Percentiles rank a stretch among this genome's conserved stretches.
Conservation (phyloP, 2,113 vertebrate genomes). For the Bothrops jararaca region DNA sequence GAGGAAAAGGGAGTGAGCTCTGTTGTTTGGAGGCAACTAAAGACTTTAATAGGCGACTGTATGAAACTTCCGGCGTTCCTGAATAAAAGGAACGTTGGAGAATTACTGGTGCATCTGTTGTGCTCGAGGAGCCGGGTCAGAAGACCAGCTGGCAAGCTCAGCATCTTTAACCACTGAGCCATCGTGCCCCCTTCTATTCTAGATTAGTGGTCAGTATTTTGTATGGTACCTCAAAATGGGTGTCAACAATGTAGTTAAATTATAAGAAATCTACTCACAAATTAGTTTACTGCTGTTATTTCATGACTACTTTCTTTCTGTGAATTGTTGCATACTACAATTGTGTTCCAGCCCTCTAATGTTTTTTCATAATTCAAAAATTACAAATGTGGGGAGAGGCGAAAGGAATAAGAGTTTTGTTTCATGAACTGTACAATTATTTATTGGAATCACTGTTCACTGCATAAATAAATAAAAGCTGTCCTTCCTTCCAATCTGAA, state of each 20-base stretch:
- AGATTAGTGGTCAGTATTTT: background rate
- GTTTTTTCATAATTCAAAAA: conserved; percentile 42
- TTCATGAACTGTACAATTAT: conserved; percentile 20
- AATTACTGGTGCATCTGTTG: too few species aligned
- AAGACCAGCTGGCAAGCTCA: background rate
- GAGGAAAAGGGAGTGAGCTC: too few species aligned
- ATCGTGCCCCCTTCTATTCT: background rate
- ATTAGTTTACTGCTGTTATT: conserved; percentile 42
- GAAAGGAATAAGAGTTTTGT: conserved; percentile 37
- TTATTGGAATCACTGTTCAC: conserved; percentile 26
- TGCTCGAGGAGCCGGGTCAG: too few species aligned
- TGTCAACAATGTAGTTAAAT: background rate
- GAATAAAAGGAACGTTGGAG: too few species aligned
- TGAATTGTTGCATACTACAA: conserved; percentile 57
- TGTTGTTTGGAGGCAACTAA: too few species aligned
- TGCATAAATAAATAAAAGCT: background rate
- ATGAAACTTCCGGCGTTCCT: too few species aligned
- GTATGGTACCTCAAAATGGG: background rate
- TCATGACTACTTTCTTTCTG: conserved; percentile 50
- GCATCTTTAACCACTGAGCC: background rate
- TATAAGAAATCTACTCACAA: background rate
- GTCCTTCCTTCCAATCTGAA: background rate
- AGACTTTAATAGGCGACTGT: too few species aligned
- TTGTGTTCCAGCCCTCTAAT: conserved; percentile 30
- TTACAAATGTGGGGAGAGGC: conserved; percentile 24